A percentile compares a stretch with the other conserved stretches of the same genome.
phyloP scores from a whole-genome alignment of 2,888 invertebrate genomes.

The Molanna angustata region DNA sequence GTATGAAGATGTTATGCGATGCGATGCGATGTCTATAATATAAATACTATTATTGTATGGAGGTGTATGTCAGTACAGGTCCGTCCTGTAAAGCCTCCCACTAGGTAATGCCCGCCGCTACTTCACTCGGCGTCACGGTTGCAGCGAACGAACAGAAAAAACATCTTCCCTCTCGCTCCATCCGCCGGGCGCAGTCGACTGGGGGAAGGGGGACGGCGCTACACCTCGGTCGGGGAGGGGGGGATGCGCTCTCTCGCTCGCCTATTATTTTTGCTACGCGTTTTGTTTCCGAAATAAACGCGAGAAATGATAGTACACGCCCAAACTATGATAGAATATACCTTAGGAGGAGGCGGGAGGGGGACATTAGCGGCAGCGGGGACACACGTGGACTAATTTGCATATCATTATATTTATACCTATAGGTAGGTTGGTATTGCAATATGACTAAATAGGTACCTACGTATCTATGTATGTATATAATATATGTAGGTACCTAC shows the following conservation, averaged over 20 bases:
- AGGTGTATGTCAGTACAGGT: no score
- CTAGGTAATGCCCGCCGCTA: slow-evolving; percentile 41
- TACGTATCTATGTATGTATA: no score
- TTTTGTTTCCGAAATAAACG: slow-evolving; percentile 30
- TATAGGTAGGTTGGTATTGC: no score
- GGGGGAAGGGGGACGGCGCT: slow-evolving; percentile 12
- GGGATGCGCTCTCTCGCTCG: slow-evolving; percentile 31
- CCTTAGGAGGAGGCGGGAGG: slow-evolving; percentile 34
- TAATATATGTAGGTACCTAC: not conserved
- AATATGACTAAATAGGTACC: no score
- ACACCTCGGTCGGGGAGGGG: slow-evolving; percentile 13
- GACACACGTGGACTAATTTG: slow-evolving; percentile 28
- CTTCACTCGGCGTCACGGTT: slow-evolving; percentile 28
- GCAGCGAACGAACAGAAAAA: slow-evolving; percentile 29
- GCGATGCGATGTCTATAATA: no score
- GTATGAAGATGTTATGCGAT: no score
- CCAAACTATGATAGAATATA: slow-evolving; percentile 28
- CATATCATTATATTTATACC: no score
- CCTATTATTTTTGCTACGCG: slow-evolving; percentile 30
- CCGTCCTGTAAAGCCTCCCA: slow-evolving; percentile 30
- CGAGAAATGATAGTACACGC: slow-evolving; percentile 29
- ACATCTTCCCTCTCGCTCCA: slow-evolving; percentile 24
- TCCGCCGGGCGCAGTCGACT: slow-evolving; percentile 5
- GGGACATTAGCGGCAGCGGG: slow-evolving; percentile 32
- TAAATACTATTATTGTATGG: no score